Conservation (phyloP, 1,140 invertebrate genomes). For the Penaeus chinensis region DNA sequence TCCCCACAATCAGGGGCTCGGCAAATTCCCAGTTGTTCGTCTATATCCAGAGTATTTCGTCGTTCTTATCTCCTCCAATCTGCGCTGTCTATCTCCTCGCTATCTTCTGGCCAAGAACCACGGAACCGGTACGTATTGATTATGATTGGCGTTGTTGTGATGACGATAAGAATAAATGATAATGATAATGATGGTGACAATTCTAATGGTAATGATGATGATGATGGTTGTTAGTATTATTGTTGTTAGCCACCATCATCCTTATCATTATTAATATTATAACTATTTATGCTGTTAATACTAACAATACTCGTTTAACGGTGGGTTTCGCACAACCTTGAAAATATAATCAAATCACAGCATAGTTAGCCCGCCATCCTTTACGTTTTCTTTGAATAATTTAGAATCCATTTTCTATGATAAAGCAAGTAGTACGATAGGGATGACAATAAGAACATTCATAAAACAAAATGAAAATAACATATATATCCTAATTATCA, state of each 20-base stretch:
- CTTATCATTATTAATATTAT: too few relatives aligned
- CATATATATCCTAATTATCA: too few relatives aligned
- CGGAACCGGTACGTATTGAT: conserved; percentile 68
- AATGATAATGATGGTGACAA: too few relatives aligned
- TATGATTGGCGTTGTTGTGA: background rate
- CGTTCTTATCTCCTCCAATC: conserved; percentile 73
- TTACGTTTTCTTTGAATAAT: background rate
- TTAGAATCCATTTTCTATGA: background rate
- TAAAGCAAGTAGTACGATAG: background rate
- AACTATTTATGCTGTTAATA: too few relatives aligned
- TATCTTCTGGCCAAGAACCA: conserved; percentile 70
- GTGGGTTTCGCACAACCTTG: background rate
- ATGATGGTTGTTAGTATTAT: too few relatives aligned
- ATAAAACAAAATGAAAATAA: background rate
- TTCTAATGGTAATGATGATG: too few relatives aligned
- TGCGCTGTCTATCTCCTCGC: conserved; percentile 72
- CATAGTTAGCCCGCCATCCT: background rate
- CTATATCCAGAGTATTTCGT: conserved; percentile 74
- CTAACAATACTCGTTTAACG: background rate
- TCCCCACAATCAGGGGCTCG: conserved; percentile 37
- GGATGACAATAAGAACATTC: background rate
- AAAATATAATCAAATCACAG: background rate
- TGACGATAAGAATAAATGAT: too few relatives aligned
- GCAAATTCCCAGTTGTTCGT: conserved; percentile 70
- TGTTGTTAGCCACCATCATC: too few relatives aligned